Conservation (phyloP, 2,888 invertebrate species). For the Epsilonema sp. region DNA sequence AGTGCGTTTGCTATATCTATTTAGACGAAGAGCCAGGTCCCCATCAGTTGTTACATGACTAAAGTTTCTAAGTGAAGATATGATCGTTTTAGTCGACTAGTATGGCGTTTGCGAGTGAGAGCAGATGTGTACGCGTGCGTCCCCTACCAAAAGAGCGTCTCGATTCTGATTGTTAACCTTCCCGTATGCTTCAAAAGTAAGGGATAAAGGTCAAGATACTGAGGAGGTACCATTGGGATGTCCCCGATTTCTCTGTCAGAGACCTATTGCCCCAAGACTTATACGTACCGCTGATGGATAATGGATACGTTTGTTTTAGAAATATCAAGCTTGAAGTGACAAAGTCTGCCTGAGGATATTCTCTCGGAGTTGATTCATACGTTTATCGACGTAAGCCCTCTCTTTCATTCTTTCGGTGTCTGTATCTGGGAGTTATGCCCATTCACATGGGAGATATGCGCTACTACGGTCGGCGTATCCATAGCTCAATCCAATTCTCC, state of each 20-base stretch:
- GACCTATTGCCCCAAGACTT: not conserved
- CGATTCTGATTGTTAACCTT: slow-evolving; percentile 41
- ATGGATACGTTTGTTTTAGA: slow-evolving; percentile 36
- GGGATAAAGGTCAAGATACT: not conserved
- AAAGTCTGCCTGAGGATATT: slow-evolving; percentile 78
- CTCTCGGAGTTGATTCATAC: slow-evolving; percentile 62
- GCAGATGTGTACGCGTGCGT: slow-evolving; percentile 78
- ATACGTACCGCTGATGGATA: no score
- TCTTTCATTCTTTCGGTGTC: no score
- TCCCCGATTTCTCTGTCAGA: no score
- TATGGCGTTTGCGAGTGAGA: slow-evolving; percentile 69
- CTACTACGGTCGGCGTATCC: no score
- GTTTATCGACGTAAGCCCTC: slow-evolving; percentile 68
- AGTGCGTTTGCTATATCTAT: not conserved
- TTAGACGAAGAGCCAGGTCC: not conserved
- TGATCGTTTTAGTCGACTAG: no score
- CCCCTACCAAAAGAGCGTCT: slow-evolving; percentile 66
- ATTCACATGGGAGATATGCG: no score
- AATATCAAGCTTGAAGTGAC: slow-evolving; percentile 48
- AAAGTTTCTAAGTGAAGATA: no score
- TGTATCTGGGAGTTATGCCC: no score
- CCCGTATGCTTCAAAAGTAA: slow-evolving; percentile 17
- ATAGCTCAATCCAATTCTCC: no score
- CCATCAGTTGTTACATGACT: slow-evolving; percentile 21
- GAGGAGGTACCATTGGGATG: slow-evolving; percentile 1